phyloP scores from a whole-genome alignment of 1,140 invertebrate species.

The Bicyclus anynana region DNA sequence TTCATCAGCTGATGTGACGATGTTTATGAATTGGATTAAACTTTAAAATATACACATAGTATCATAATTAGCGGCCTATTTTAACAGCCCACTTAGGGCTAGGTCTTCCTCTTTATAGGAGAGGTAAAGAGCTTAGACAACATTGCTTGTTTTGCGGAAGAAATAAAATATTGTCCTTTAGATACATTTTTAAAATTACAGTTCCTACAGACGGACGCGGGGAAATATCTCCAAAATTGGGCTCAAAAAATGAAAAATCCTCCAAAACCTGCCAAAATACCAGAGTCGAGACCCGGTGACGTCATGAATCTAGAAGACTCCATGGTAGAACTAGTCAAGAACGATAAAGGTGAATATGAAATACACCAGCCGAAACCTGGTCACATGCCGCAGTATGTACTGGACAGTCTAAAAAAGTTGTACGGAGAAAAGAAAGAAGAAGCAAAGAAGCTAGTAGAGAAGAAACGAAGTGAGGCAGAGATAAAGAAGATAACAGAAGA shows the following conservation, averaged over 20 bases:
- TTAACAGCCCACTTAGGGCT: no score
- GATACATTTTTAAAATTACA: no score
- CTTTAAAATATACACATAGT: no score
- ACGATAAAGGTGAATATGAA: conserved; percentile 61
- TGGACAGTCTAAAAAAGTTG: conserved; percentile 52
- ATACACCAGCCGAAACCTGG: conserved; percentile 59
- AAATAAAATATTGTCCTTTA: no score
- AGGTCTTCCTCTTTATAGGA: no score
- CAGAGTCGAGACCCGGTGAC: conserved; percentile 25
- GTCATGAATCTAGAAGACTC: conserved; percentile 61
- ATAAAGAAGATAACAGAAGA: conserved; percentile 66
- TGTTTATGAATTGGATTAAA: no score
- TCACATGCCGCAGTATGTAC: conserved; percentile 44
- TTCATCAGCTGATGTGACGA: no score
- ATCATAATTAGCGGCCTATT: no score
- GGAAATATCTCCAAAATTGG: conserved; percentile 37
- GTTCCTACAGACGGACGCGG: conserved; percentile 30
- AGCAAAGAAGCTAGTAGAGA: conserved; percentile 35
- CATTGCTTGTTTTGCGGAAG: no score
- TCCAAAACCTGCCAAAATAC: conserved; percentile 26
- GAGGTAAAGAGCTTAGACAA: no score
- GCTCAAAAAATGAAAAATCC: conserved; percentile 33
- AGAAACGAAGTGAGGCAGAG: conserved; percentile 52
- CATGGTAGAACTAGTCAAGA: conserved; percentile 63
- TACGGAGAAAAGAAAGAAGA: conserved; percentile 59